Evolutionary conservation across 2,797 vertebrate species (phyloP).

Genomic region (Tauraco hartlaubi): DNA sequence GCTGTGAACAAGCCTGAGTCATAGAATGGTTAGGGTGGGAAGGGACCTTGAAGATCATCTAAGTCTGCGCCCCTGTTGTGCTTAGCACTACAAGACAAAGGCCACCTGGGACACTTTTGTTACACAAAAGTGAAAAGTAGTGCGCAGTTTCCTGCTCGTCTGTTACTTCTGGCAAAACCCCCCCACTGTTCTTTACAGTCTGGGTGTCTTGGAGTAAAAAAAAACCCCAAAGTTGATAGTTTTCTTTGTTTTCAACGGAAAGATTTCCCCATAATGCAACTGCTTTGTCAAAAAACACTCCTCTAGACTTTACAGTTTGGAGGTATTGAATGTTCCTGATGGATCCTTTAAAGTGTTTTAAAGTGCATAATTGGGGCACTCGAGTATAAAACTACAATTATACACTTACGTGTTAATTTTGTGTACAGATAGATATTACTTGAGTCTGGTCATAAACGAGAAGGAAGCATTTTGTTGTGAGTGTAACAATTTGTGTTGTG

Average conservation of each 20-base stretch:
- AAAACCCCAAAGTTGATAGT: background rate
- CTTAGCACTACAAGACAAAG: background rate
- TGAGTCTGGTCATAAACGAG: constrained; percentile 72
- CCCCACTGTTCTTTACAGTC: background rate
- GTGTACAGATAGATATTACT: constrained; percentile 71
- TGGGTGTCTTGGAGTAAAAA: background rate
- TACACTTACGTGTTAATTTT: constrained; percentile 80
- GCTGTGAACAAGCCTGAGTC: background rate
- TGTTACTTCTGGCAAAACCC: background rate
- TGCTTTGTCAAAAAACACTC: constrained; percentile 56
- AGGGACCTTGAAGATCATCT: too few species aligned
- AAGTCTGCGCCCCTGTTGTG: background rate
- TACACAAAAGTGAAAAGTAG: background rate
- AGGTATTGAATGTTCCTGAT: constrained; percentile 54
- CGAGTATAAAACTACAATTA: constrained; percentile 81
- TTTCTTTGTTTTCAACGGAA: background rate
- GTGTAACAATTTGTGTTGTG: constrained; percentile 40
- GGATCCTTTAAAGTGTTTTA: constrained; percentile 69
- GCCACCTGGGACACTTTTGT: background rate
- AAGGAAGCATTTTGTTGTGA: constrained; percentile 60
- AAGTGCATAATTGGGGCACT: constrained; percentile 77
- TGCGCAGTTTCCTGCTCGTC: background rate
- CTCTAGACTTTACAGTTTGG: constrained; percentile 43
- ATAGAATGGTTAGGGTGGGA: too few species aligned
- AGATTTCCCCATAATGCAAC: constrained; percentile 25